phyloP scores from a whole-genome alignment of 1,140 invertebrate species.

The Metopolophium dirhodum region DNA sequence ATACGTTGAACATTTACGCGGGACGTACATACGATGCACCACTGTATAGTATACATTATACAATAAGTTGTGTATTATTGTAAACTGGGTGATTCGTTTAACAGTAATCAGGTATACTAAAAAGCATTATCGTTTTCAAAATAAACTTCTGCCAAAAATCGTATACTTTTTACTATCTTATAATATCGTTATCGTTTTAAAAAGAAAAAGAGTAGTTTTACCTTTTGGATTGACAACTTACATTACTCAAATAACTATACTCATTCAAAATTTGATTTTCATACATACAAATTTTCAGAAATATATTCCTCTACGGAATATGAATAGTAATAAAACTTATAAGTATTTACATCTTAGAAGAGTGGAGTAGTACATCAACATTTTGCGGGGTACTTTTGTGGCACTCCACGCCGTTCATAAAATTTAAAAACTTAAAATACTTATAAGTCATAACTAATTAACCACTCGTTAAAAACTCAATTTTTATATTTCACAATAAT shows the following conservation, averaged over 20 bases:
- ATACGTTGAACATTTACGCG: not conserved
- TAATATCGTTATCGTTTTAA: not conserved
- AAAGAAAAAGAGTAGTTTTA: too few species aligned
- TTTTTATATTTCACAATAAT: not conserved
- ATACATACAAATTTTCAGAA: too few species aligned
- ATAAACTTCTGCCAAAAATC: not conserved
- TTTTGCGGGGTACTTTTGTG: not conserved
- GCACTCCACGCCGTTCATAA: not conserved
- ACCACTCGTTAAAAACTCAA: too few species aligned
- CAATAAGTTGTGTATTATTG: too few species aligned
- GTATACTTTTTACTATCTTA: not conserved
- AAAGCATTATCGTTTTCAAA: not conserved
- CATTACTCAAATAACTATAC: not conserved
- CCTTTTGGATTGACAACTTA: not conserved
- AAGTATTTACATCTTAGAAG: too few species aligned
- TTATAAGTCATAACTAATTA: not conserved
- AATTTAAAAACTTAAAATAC: not conserved
- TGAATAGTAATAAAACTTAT: too few species aligned
- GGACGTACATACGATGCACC: not conserved
- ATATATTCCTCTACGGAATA: too few species aligned
- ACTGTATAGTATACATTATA: not conserved
- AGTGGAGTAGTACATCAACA: not conserved
- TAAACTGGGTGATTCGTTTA: not conserved
- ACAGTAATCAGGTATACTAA: not conserved
- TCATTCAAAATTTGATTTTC: too few species aligned